These are phyloP conservation scores for Matsumurasca onukii DNA, from an alignment of 1,140 invertebrate species.

Conservation along the genomic window DNA sequence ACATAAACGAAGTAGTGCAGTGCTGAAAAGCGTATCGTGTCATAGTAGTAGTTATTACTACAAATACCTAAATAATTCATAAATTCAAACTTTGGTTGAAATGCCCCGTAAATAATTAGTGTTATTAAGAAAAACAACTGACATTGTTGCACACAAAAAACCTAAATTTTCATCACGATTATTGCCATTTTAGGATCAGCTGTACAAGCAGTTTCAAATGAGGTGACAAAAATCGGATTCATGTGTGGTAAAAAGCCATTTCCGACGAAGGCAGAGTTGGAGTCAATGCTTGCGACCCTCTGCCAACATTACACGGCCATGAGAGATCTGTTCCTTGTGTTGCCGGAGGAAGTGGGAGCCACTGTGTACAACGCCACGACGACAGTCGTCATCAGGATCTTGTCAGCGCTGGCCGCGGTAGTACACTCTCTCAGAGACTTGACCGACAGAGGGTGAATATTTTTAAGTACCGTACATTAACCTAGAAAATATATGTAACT, in stretches of 20 bases:
- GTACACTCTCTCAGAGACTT: not conserved
- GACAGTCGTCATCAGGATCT: not conserved
- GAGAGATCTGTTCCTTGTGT: conserved; percentile 4
- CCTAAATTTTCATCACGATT: too few species aligned
- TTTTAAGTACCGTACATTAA: too few species aligned
- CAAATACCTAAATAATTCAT: too few species aligned
- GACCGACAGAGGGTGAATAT: not conserved
- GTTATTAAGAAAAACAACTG: too few species aligned
- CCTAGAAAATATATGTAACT: too few species aligned
- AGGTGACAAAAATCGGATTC: conserved; percentile 10
- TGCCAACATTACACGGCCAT: not conserved
- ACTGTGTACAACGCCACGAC: not conserved
- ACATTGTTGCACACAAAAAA: too few species aligned
- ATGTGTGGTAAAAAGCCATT: conserved; percentile 3
- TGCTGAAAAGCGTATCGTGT: too few species aligned
- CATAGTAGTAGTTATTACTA: too few species aligned
- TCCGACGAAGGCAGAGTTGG: not conserved
- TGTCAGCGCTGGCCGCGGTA: not conserved
- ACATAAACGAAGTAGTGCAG: too few species aligned
- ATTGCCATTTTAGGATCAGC: conserved; percentile 5
- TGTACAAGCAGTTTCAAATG: not conserved
- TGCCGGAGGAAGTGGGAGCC: not conserved
- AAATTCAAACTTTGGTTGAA: too few species aligned
- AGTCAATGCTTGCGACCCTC: not conserved
- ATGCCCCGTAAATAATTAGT: too few species aligned